Conservation (phyloP, 2,797 vertebrate genomes). For the Mus spretus region DNA sequence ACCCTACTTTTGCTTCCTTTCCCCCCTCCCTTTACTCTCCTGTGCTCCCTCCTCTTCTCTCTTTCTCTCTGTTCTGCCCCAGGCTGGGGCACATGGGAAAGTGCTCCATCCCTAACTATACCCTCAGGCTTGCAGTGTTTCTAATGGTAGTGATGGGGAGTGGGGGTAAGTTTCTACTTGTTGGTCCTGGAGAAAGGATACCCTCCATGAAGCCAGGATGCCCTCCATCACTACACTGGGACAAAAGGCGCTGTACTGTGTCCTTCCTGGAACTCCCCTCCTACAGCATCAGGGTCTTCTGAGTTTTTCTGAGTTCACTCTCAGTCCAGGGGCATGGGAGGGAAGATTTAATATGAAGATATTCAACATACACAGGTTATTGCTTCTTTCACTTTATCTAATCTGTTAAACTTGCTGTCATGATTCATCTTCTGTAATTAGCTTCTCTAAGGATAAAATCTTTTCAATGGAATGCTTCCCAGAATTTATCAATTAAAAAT, state of each 20-base stretch:
- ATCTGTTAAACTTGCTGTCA: constrained; percentile 55
- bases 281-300: background rate
- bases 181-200: background rate
- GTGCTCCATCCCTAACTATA: background rate
- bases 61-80: too few species aligned
- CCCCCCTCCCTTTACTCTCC: too few species aligned
- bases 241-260: background rate
- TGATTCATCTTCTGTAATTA: constrained; percentile 30
- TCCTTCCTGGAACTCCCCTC: background rate
- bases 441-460: constrained; percentile 51
- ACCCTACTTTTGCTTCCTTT: background rate
- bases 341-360: background rate
- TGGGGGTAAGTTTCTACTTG: background rate
- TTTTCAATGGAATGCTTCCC: constrained; percentile 34
- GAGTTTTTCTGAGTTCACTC: too few species aligned
- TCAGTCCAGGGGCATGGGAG: background rate
- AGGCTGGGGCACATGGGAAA: too few species aligned
- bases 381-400: constrained; percentile 19
- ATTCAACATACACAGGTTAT: background rate
- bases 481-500: constrained; percentile 64
- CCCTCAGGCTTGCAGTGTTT: background rate
- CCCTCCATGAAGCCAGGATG: background rate
- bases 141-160: background rate
- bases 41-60: background rate
- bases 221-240: background rate